Base-by-base conservation (phyloP, 2,113 vertebrate species). In the Ginglymostoma cirratum region DNA sequence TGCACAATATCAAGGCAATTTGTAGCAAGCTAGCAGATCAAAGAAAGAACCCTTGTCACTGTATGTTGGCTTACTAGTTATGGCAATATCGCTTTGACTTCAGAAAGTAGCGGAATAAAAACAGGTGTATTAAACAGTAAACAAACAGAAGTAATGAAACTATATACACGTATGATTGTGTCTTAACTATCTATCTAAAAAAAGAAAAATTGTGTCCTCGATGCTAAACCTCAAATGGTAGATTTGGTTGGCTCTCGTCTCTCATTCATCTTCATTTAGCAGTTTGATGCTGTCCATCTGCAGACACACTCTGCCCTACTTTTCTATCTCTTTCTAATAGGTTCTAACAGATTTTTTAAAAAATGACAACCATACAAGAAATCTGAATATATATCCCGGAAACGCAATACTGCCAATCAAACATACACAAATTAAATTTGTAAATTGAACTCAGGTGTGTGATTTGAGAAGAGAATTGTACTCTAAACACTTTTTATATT, bases 1-100 rank as follows among this genome's bases (percentile, higher is more conserved):
- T 93, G 61, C 34, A 19, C 89, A 38, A 66, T 66, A 93, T 66
- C 61, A 38, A 93, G 65, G 34, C 89, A 66, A 93, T 66, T 93
- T 93, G 34, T 93, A 93, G n/a, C 89, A 93, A 93, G 61, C 89
- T 17, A 34, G 10, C 89, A n/a, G 89, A 93, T 93, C 61, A 93
- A 66, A 93, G 87, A 19, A 34, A 30, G 10, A 30, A 65, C 42
- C 45, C 85, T 80, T 87, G 85, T 55, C 85, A 55, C 42, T 87
- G 85, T 30, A 52, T 87, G 45, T 87, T 24, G 52, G 87, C 52
- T 90, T 61, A 61, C 52, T 90, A 52, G 87, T 90, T 90, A 61
- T 17, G 17, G 34, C 48, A 90, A 34, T 90, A 55, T 30, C 14
- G 14, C 17, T 90, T 30, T 61, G 30, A 61, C 52, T 65, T 55